A percentile compares a stretch with the other conserved stretches of the same genome.
Conservation (phyloP, 2,888 invertebrate species). For the Epirrhoe alternata region DNA sequence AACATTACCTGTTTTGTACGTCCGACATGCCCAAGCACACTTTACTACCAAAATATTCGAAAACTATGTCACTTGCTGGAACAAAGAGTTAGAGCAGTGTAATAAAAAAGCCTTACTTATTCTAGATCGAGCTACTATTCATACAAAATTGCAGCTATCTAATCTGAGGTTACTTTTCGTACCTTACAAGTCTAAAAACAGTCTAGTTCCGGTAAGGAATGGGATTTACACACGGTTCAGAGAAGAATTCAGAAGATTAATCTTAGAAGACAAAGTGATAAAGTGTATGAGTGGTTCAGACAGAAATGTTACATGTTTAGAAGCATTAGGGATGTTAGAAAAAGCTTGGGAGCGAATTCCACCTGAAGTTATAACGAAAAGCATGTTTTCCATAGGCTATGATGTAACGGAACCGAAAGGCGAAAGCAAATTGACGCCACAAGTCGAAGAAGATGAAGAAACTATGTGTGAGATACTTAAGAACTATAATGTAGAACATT, state of each 20-base stretch:
- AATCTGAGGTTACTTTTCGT: slow-evolving; percentile 60
- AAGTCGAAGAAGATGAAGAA: slow-evolving; percentile 53
- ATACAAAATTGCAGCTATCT: slow-evolving; percentile 57
- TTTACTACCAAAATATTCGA: slow-evolving; percentile 62
- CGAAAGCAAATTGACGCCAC: slow-evolving; percentile 38
- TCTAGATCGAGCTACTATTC: slow-evolving; percentile 59
- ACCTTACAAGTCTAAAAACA: slow-evolving; percentile 59
- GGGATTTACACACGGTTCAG: slow-evolving; percentile 55
- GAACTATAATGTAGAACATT: slow-evolving; percentile 57
- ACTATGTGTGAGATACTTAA: slow-evolving; percentile 51
- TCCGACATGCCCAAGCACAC: slow-evolving; percentile 56
- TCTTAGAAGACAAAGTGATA: slow-evolving; percentile 55
- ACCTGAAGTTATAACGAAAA: slow-evolving; percentile 49
- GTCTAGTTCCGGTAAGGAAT: slow-evolving; percentile 59
- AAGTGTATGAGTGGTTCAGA: slow-evolving; percentile 55
- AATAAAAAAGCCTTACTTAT: slow-evolving; percentile 53
- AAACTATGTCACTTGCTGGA: slow-evolving; percentile 60
- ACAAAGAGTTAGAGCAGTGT: slow-evolving; percentile 48
- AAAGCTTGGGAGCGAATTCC: slow-evolving; percentile 58
- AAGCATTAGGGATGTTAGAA: slow-evolving; percentile 56
- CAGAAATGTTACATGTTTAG: slow-evolving; percentile 56
- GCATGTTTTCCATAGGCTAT: slow-evolving; percentile 55
- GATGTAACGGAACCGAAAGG: slow-evolving; percentile 48
- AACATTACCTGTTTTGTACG: slow-evolving; percentile 58
- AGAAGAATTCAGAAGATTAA: slow-evolving; percentile 53